A percentile compares a stretch with the other conserved stretches of the same genome.
These are phyloP conservation scores for Catharus ustulatus DNA, from an alignment of 2,797 vertebrate genomes.

Conservation along the genomic window DNA sequence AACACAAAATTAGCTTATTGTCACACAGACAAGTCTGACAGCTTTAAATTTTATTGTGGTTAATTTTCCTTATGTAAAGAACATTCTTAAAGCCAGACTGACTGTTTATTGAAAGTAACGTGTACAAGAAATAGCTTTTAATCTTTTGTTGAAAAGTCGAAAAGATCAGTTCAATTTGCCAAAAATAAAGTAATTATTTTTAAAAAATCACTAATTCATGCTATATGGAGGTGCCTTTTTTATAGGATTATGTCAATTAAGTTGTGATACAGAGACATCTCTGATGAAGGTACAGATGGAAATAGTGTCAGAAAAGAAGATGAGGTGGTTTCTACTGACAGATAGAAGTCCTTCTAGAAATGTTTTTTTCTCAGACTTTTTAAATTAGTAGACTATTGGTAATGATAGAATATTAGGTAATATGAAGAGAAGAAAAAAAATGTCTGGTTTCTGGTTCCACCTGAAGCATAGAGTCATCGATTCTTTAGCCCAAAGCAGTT, in stretches of 20 bases:
- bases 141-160: not conserved
- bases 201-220: not conserved
- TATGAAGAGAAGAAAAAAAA: not conserved
- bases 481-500: not conserved
- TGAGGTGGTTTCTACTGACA: not conserved
- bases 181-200: fast-evolving
- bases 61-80: not conserved
- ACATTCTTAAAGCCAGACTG: not conserved
- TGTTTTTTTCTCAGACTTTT: not conserved
- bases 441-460: not conserved
- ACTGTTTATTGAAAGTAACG: not conserved
- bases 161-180: not conserved
- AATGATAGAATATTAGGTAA: not conserved
- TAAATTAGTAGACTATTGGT: not conserved
- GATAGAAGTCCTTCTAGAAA: not conserved
- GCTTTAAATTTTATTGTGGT: not conserved
- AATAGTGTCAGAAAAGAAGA: not conserved
- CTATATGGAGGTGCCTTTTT: not conserved
- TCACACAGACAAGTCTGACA: not conserved
- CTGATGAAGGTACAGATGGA: not conserved
- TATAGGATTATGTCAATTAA: not conserved
- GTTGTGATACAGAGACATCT: not conserved
- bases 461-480: not conserved
- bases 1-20: not conserved
- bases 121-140: not conserved